Percentiles rank a stretch among this genome's conserved stretches.
Evolutionary conservation across 2,113 vertebrate species (phyloP).

Genomic region (Chamaetylas fuelleborni): DNA sequence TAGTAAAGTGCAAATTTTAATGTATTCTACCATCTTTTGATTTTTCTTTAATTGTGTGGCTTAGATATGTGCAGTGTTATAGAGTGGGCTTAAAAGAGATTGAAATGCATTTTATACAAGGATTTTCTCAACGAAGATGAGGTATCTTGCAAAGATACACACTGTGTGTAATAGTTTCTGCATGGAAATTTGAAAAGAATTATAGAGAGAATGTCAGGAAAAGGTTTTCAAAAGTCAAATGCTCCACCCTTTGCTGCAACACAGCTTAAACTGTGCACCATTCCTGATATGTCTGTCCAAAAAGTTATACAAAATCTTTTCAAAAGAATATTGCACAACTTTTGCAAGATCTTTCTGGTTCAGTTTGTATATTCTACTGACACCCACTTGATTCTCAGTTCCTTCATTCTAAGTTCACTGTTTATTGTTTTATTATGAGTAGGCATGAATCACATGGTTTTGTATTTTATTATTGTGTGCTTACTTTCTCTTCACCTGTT

Average conservation of each 20-base stretch:
- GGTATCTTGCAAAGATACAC: background rate
- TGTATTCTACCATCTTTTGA: background rate
- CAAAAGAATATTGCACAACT: rapidly evolving
- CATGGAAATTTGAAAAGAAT: background rate
- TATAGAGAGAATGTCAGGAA: background rate
- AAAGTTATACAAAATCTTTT: background rate
- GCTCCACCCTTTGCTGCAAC: background rate
- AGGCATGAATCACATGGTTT: background rate
- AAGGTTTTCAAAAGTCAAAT: background rate
- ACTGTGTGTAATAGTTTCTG: background rate
- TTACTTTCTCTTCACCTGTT: background rate
- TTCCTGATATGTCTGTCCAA: background rate
- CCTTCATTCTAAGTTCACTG: background rate
- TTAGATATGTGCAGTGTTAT: background rate
- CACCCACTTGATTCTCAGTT: background rate
- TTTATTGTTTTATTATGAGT: background rate
- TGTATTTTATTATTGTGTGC: background rate
- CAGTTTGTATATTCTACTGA: background rate
- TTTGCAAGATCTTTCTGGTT: background rate
- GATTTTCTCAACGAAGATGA: background rate
- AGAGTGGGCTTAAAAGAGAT: background rate
- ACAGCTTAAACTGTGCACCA: background rate
- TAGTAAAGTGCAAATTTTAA: background rate
- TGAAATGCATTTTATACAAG: background rate
- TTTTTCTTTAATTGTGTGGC: background rate